Base-by-base conservation (phyloP, 2,888 invertebrate genomes). In the Leptopterna dolabrata region DNA sequence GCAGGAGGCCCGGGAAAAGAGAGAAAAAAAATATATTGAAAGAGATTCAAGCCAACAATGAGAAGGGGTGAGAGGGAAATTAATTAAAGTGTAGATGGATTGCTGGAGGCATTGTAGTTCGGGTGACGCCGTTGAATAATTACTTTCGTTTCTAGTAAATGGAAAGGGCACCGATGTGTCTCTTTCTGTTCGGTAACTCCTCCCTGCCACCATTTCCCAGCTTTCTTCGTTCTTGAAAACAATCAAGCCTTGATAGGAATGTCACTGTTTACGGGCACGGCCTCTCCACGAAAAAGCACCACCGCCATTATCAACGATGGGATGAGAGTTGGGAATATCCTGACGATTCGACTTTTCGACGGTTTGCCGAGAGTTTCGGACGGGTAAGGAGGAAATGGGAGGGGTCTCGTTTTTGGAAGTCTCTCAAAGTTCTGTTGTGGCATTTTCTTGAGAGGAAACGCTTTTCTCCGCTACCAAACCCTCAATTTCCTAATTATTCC, bases 71-170 rank as follows among this genome's bases (percentile, higher is more conserved):
- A 43, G 45, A 47, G 71, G 29, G 43, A 70, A 83, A 83, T 83
- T 83, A 83, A 83, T 83, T 83, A 83, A 83, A 83, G 83, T 43
- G 83, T 43, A 83, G 83, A 83, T 71, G 83, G 83, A 83, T 83
- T 83, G 83, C 83, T 83, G 30, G 83, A 83, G 83, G 83, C 63
- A 83, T 83, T 83, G 83, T 83, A 83, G 24, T 83, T 70, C 29
- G 70, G 70, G 83, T 83, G 83, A 83, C 83, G 83, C 55, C 83
- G 41, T 63, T 83, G 83, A 83, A 83, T 83, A 83, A 83, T 83
- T 83, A 83, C 83, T 83, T 83, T 83, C 83, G 83, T 83, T 78
- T 83, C 71, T 30, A 55, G 83, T 63, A 63, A 70, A 63, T 83
- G 70, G 83, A 83, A 82, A 43, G 43, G 41, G 36, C 14, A 43